phyloP scores from a whole-genome alignment of 2,888 invertebrate genomes.

The Pyralis farinalis region DNA sequence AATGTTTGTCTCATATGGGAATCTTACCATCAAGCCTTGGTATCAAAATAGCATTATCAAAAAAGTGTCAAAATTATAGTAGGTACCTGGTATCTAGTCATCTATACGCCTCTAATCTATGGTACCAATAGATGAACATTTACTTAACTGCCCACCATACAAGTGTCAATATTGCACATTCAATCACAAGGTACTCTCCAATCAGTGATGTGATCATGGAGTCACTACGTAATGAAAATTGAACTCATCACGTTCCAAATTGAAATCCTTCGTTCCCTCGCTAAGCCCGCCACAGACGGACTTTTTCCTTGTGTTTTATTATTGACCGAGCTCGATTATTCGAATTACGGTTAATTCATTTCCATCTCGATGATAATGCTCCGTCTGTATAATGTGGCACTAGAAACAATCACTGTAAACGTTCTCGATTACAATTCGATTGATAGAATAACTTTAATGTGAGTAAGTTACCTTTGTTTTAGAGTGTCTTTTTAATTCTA shows the following conservation, averaged over 20 bases:
- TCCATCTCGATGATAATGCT: slow-evolving; percentile 68
- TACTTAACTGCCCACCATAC: too few species aligned
- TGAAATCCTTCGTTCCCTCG: slow-evolving; percentile 75
- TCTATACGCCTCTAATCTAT: too few species aligned
- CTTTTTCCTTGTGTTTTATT: slow-evolving; percentile 73
- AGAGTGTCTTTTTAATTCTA: too few species aligned
- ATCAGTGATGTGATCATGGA: slow-evolving; percentile 50
- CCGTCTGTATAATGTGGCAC: slow-evolving; percentile 38
- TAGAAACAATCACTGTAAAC: slow-evolving; percentile 28
- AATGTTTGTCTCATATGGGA: too few species aligned
- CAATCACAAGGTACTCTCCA: slow-evolving; percentile 25
- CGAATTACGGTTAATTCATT: slow-evolving; percentile 79
- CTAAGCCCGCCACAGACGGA: slow-evolving; percentile 58
- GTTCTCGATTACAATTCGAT: slow-evolving; percentile 5
- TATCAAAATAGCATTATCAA: too few species aligned
- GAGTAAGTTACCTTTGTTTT: too few species aligned
- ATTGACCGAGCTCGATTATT: slow-evolving; percentile 73
- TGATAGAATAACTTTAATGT: not conserved
- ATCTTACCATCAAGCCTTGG: too few species aligned
- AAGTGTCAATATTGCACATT: not conserved
- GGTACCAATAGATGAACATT: too few species aligned
- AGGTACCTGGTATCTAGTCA: too few species aligned
- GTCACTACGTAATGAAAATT: slow-evolving; percentile 66
- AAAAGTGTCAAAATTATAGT: too few species aligned
- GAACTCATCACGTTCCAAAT: slow-evolving; percentile 80